Base-by-base conservation (phyloP, 2,113 vertebrate species). In the Acrocephalus arundinaceus region DNA sequence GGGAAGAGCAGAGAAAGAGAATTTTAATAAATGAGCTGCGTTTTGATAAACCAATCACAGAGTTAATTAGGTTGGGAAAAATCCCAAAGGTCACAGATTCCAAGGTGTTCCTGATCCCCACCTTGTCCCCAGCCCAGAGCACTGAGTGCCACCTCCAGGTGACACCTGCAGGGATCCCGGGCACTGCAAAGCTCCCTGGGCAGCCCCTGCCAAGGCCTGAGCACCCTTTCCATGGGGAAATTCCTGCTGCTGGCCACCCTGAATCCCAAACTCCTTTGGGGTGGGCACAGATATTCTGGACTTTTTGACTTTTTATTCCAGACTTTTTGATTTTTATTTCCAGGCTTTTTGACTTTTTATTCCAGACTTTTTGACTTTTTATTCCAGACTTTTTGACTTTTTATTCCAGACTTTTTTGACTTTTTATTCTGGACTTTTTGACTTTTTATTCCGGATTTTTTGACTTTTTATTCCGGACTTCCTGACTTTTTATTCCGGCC, bases 21-120 rank as follows among this genome's bases (percentile, higher is more conserved):
- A 10, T 58, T 89, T 23, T 3, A 16, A 2, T 3, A 2, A 37
- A 12, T 1, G 13, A 22, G 18, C 11, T 8, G 21, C 0, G 1
- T 21, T 63, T 16, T 15, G 25, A 22, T 22, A 2, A 80, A 25
- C 0, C 4, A 23, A 1, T 16, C 45, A 1, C 22, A 1, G 68
- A 13, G 2, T 76, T 25, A 7, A 2, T 51, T 13, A 7, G 39
- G 61, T 5, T n/a, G 62, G 78, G 5, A 41, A 41, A n/a, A 46
- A 10, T 13, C 20, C 45, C 45, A 9, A 3, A 81, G 33, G 11
- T 10, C 45, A 5, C 3, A 0, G 5, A 58, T 1, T 1, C 10
- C 86, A 3, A 59, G 22, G 35, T 35, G 51, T 73, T 45, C 2
- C 51, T 19, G 0, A 15, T 43, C 1, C 8, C 33, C 39, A 30